Conservation (phyloP, 2,797 vertebrate species). For the Astyanax mexicanus region DNA sequence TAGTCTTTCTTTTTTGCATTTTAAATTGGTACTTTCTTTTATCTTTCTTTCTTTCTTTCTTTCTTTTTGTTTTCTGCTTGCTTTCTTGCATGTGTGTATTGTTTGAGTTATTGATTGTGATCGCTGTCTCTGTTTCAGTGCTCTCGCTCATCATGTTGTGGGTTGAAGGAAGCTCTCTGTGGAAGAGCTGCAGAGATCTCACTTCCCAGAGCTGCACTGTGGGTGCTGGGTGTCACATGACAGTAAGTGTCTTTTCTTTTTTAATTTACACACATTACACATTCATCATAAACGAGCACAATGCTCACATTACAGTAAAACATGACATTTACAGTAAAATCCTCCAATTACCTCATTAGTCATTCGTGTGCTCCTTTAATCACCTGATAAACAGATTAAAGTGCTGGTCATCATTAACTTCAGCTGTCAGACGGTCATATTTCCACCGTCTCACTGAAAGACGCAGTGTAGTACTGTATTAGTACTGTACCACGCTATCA, state of each 20-base stretch:
- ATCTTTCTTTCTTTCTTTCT: not conserved
- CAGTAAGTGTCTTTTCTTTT: constrained; percentile 70
- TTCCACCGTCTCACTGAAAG: not conserved
- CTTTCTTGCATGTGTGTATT: constrained; percentile 81
- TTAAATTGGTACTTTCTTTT: no score
- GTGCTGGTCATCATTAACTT: not conserved
- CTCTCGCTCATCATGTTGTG: constrained; percentile 81
- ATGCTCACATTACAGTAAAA: not conserved
- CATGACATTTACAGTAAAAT: not conserved
- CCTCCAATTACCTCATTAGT: not conserved
- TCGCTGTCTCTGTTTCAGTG: constrained; percentile 59
- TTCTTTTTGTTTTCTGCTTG: not conserved
- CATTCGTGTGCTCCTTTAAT: not conserved
- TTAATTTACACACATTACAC: constrained; percentile 16
- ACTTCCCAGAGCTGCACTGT: constrained; percentile 94
- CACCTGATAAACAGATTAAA: not conserved
- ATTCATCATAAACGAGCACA: constrained; percentile 6
- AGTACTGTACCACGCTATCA: no score
- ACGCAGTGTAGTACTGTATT: not conserved
- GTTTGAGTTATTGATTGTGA: no score
- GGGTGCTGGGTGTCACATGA: constrained; percentile 94
- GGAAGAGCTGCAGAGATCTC: constrained; percentile 95
- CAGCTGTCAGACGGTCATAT: not conserved
- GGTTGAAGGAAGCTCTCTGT: constrained; percentile 95
- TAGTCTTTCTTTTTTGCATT: no score